Evolutionary conservation across 1,140 invertebrate species (phyloP), one percentile per base, ranked within the genome.

Genomic region (Papilio dardanus): DNA sequence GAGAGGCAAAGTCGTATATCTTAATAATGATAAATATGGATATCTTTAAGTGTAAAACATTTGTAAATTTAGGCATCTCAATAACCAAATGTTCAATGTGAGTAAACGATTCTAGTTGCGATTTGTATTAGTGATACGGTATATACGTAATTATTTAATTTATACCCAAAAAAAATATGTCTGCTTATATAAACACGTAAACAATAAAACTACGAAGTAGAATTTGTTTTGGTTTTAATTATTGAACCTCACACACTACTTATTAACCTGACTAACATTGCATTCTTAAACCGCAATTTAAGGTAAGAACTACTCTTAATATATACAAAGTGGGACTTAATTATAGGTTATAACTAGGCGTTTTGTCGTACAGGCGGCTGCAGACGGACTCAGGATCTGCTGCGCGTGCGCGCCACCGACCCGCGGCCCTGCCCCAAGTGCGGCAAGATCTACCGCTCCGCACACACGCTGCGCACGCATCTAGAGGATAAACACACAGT

Each of bases 401-500:
- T 97, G 89, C 94, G 97, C 82, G 97, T 98, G 16, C 95, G 97
- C 79, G 97, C 97, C 0, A 98, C 97, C 16, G 97, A 98, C 94
- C 97, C 97, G 0, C 94, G 97, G 31, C 97, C 97, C 0, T 98
- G 97, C 92, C 97, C 97, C 8, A 98, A 98, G 88, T 98, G 97
- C 89, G 97, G 97, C 2, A 98, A 98, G 93, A 98, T 98, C 86
- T 98, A 98, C 89, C 94, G 97, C 30, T 98, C 97, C 5, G 97
- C 97, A 1, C 97, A 98, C 87, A 98, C 97, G 0, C 94, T 98
- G 76, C 95, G 97, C 65, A 98, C 97, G 4, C 97, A 98, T 93
- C 94, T 98, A 74, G 97, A 98, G 90, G 97, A 98, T 88, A 98
- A 98, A 87, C 97, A 98, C 90, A 98, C 97, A 4, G 96, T 98